Percentiles rank a stretch among this genome's conserved stretches.
Evolutionary conservation across 2,113 vertebrate genomes (phyloP).

Genomic region (Seriola quinqueradiata): DNA sequence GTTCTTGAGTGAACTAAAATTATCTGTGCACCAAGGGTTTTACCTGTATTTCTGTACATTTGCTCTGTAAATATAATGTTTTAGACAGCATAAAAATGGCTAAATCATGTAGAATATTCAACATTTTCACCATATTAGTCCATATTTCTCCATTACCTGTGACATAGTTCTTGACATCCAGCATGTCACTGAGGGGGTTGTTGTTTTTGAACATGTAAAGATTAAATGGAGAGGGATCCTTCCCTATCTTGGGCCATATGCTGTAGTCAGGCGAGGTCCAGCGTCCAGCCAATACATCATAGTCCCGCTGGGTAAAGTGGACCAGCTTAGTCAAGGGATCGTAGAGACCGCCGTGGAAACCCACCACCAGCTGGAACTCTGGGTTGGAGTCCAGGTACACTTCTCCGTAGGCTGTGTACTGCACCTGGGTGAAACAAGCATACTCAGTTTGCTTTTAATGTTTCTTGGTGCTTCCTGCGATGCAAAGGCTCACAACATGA

Average conservation of each 20-base stretch:
- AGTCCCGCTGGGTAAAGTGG: slow-evolving; percentile 98
- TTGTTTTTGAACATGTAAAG: slow-evolving; percentile 99
- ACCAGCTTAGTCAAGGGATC: slow-evolving; percentile 96
- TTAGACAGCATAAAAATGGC: background rate
- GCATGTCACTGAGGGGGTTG: slow-evolving; percentile 97
- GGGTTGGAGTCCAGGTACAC: slow-evolving; percentile 98
- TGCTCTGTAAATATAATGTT: background rate
- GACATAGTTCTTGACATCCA: slow-evolving; percentile 97
- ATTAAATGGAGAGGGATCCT: slow-evolving; percentile 95
- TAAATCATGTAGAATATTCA: background rate
- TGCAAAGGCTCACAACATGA: slow-evolving; percentile 7
- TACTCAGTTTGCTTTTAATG: background rate
- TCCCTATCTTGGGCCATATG: slow-evolving; percentile 96
- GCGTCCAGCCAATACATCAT: slow-evolving; percentile 95
- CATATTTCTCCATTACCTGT: slow-evolving; percentile 86
- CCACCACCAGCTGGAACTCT: slow-evolving; percentile 96
- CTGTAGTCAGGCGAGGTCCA: slow-evolving; percentile 98
- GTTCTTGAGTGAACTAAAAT: slow-evolving; percentile 5
- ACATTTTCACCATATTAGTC: background rate
- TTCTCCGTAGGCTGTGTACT: slow-evolving; percentile 98
- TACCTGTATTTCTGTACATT: background rate
- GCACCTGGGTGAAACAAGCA: slow-evolving; percentile 79
- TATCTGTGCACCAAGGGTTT: background rate
- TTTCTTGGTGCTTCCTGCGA: background rate
- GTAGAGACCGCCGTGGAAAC: slow-evolving; percentile 98